Base-by-base conservation (phyloP, 2,797 vertebrate species). In the Syngnathus rostellatus region DNA sequence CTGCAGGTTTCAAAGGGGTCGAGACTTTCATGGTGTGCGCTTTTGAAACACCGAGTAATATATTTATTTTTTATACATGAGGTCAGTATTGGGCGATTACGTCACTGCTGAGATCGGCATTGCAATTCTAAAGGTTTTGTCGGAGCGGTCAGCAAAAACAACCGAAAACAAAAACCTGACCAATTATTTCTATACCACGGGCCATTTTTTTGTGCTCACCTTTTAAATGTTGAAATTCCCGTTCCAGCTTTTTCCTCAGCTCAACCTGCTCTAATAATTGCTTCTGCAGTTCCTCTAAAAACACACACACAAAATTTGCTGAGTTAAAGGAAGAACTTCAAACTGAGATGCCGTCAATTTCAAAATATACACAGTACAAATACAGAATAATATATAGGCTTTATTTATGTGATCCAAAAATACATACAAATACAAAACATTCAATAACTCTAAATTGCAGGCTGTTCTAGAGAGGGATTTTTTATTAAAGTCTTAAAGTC, bases 141-240 rank as follows among this genome's bases (percentile, higher is more conserved):
- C 10, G n/a, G n/a, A 51, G 8, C 19, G 48, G 19, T 19, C 17
- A 51, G 2, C n/a, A 51, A 51, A 51, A 8, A 8, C n/a, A 31
- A 31, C 0, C 31, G 31, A 31, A 31, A 31, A 31, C 31, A 31
- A 31, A 31, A 31, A 31, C 31, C 3, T 31, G 31, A 31, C 31
- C 31, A 31, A 31, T 31, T 4, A 31, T 31, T 3, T 31, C 3
- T 31, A 8, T 31, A 8, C 41, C 39, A 14, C 48, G 61, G 10
- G 48, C 66, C 40, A 77, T 37, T 57, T 63, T 63, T 62, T 71
- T n/a, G 41, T 7, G 16, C 80, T 81, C 80, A 98, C 97, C 95
- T 97, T 99, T 99, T 70, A 99, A 90, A 83, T 92, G 93, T 81
- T 98, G 96, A 87, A 99, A 98, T 84, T 98, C 96, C 63, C 95